Base-by-base conservation (phyloP, 2,888 invertebrate species). In the Clostera curtula region DNA sequence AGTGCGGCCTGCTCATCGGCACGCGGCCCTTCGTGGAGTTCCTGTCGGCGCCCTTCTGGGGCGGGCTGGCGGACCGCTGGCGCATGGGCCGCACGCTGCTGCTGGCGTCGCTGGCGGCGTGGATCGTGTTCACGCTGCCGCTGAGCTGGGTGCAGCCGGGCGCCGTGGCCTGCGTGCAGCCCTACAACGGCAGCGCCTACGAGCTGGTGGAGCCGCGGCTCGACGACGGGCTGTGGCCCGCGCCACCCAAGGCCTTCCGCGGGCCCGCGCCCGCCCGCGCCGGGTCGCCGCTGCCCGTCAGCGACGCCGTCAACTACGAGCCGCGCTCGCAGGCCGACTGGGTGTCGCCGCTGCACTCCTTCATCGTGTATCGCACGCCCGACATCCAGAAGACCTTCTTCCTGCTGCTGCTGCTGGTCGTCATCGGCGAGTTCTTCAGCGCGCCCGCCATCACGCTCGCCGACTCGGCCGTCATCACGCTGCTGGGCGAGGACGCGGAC, bases 321-420 rank as follows among this genome's bases (percentile, higher is more conserved):
- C 76, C 88, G 18, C 82, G 83, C 22, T 74, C 87, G 25, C 90
- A 95, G 65, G 85, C 83, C 24, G 88, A 89, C 52, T 93, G 91
- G 89, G 93, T 96, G 6, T 91, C 93, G 37, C 98, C 98, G 3
- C 89, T 94, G 28, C 97, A 96, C 76, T 96, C 96, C 29, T 93
- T 93, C 31, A 93, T 98, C 56, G 96, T 98, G 14, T 99, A 98
- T 80, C 88, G 91, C 40, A 89, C 89, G 14, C 86, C 87, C 45
- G 97, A 97, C 61, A 96, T 99, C 13, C 93, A 97, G 72, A 95
- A 96, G 77, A 95, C 96, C 0, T 99, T 99, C 86, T 96, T 98
- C 75, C 87, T 98, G 17, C 86, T 99, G 19, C 84, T 98, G 27
- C 84, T 99, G 22, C 87, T 99, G 27, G 95, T 99, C 7, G 90